A percentile compares a stretch with the other conserved stretches of the same genome.
Conservation (phyloP, 2,888 invertebrate species). For the Anthrax anthrax region DNA sequence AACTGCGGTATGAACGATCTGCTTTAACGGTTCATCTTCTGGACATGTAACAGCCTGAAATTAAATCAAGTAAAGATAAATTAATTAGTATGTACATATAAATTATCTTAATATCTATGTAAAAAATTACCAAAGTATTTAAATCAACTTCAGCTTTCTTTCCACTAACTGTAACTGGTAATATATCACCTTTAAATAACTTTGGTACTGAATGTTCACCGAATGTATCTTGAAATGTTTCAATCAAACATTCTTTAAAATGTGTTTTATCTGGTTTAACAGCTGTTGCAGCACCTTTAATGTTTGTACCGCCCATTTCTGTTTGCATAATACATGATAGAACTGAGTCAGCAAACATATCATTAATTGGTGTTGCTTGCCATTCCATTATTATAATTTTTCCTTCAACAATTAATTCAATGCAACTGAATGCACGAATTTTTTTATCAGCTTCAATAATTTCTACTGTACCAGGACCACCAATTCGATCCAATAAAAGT, state of each 20-base stretch:
- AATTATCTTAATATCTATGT: not conserved
- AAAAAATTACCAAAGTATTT: slow-evolving; percentile 41
- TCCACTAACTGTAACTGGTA: slow-evolving; percentile 72
- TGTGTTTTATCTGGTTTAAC: slow-evolving; percentile 78
- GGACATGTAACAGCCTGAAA: slow-evolving; percentile 59
- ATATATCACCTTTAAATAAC: slow-evolving; percentile 78
- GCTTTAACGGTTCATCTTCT: slow-evolving; percentile 67
- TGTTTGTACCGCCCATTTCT: slow-evolving; percentile 48
- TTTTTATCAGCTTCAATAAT: slow-evolving; percentile 54
- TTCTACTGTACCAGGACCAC: slow-evolving; percentile 51
- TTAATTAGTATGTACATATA: not conserved
- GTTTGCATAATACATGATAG: slow-evolving; percentile 78
- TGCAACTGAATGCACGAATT: slow-evolving; percentile 65
- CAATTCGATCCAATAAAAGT: slow-evolving; percentile 63
- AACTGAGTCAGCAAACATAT: slow-evolving; percentile 96
- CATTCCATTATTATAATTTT: slow-evolving; percentile 83
- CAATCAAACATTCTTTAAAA: slow-evolving; percentile 55
- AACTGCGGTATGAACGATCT: slow-evolving; percentile 74
- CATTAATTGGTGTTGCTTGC: slow-evolving; percentile 87
- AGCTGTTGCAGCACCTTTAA: slow-evolving; percentile 45
- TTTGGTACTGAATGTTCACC: slow-evolving; percentile 88
- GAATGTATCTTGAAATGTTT: slow-evolving; percentile 68
- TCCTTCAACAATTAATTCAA: slow-evolving; percentile 69
- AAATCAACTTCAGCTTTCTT: slow-evolving; percentile 78
- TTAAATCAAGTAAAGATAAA: not conserved